phyloP scores from a whole-genome alignment of 1,140 invertebrate species.

The Laupala kohalensis region DNA sequence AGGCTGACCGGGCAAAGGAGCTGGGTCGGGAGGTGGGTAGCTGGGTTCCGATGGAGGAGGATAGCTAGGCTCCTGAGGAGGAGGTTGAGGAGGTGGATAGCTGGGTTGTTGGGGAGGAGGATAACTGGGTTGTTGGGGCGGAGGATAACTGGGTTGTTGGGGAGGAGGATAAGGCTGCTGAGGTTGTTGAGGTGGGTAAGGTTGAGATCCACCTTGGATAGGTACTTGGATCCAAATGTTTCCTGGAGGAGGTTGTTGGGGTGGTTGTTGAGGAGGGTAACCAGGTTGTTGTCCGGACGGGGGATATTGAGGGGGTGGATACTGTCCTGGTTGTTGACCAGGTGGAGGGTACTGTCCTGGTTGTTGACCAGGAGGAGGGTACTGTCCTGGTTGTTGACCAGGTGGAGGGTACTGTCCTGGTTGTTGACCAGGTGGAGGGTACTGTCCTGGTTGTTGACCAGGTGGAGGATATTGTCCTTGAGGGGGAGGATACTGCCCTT shows the following conservation, averaged over 20 bases:
- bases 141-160: slow-evolving; percentile 14
- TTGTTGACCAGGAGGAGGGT: slow-evolving; percentile 1
- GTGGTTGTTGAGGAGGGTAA: slow-evolving; percentile 1
- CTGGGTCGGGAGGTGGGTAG: slow-evolving; percentile 12
- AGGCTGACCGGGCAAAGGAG: slow-evolving; percentile 7
- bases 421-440: not conserved
- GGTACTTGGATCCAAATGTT: not conserved
- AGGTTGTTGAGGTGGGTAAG: slow-evolving; percentile 10
- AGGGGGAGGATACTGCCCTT: not conserved
- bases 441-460: slow-evolving; percentile 5
- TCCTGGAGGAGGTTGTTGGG: slow-evolving; percentile 8
- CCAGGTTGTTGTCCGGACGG: not conserved
- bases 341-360: slow-evolving; percentile 2
- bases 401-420: slow-evolving; percentile 3
- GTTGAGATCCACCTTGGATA: slow-evolving; percentile 7
- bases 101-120: slow-evolving; percentile 4
- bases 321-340: not conserved
- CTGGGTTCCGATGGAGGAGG: slow-evolving; percentile 11
- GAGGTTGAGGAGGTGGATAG: not conserved
- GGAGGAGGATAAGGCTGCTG: slow-evolving; percentile 7
- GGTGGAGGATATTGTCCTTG: slow-evolving; percentile 4
- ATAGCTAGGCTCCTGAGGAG: slow-evolving; percentile 1
- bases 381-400: not conserved
- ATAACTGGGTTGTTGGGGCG: not conserved
- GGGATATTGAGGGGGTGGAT: slow-evolving; percentile 11